Evolutionary conservation across 2,888 invertebrate genomes (phyloP).

Genomic region (Drosophila multiciliata): DNA sequence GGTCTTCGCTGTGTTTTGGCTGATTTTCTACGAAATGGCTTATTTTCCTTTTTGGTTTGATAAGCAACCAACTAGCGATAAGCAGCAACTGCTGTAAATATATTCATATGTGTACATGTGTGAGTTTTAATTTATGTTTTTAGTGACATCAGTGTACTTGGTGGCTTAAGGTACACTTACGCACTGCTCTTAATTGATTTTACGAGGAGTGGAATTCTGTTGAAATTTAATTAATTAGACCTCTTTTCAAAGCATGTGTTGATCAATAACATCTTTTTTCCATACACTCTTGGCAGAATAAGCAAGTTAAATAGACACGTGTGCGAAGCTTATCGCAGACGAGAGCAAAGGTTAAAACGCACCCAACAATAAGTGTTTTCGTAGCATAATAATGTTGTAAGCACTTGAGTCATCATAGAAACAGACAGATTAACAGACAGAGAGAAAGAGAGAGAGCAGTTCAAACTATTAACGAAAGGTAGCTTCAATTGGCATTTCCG

Average conservation of each 20-base stretch:
- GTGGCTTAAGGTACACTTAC: conserved; percentile 40
- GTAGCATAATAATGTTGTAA: conserved; percentile 37
- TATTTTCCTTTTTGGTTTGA: conserved; percentile 16
- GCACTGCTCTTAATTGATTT: conserved; percentile 41
- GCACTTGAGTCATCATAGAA: conserved; percentile 63
- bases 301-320: conserved; percentile 32
- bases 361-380: conserved; percentile 2
- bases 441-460: neutral
- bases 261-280: neutral
- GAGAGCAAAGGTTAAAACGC: conserved; percentile 27
- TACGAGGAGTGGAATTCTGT: conserved; percentile 38
- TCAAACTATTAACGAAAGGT: conserved; percentile 70
- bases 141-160: conserved; percentile 50
- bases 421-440: neutral
- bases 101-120: neutral
- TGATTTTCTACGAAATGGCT: conserved; percentile 20
- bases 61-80: conserved; percentile 53
- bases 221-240: conserved; percentile 52
- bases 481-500: conserved; percentile 76
- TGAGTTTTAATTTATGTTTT: conserved; percentile 17
- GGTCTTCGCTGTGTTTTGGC: conserved; percentile 20
- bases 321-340: conserved; percentile 49
- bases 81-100: conserved; percentile 32
- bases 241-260: conserved; percentile 12
- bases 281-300: neutral